Conservation (phyloP, 2,888 invertebrate genomes). For the Xanthia togata region DNA sequence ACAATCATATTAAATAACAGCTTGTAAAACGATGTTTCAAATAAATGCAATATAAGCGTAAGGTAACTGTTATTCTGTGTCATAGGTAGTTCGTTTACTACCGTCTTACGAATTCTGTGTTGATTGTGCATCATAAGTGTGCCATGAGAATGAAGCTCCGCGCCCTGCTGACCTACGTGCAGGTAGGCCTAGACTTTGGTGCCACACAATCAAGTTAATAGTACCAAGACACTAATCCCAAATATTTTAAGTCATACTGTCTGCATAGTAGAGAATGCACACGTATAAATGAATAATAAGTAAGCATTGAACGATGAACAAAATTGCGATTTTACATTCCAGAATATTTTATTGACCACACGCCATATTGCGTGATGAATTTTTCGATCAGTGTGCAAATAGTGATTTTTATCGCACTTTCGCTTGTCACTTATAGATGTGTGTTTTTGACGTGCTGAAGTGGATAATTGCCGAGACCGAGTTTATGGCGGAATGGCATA, state of each 20-base stretch:
- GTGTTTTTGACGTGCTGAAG: conserved; percentile 68
- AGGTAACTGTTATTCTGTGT: conserved; percentile 56
- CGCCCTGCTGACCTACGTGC: conserved; percentile 58
- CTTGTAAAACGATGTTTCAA: conserved; percentile 40
- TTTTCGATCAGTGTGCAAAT: conserved; percentile 76
- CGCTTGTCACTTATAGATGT: conserved; percentile 74
- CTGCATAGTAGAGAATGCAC: conserved; percentile 32
- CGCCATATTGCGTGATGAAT: conserved; percentile 81
- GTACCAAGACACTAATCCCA: conserved; percentile 46
- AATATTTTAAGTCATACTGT: conserved; percentile 48
- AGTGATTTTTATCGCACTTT: conserved; percentile 78
- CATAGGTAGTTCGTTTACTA: conserved; percentile 51
- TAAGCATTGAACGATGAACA: conserved; percentile 59
- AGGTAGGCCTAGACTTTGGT: conserved; percentile 33
- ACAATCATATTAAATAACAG: conserved; percentile 51
- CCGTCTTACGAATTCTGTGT: conserved; percentile 53
- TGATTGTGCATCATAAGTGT: conserved; percentile 58
- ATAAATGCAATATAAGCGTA: conserved; percentile 38
- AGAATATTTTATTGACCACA: conserved; percentile 71
- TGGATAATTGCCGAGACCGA: conserved; percentile 69
- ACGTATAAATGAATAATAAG: conserved; percentile 52
- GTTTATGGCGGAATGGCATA: conserved; percentile 63
- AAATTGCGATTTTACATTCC: conserved; percentile 67
- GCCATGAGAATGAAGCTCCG: conserved; percentile 59
- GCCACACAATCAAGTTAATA: conserved; percentile 57